phyloP scores from a whole-genome alignment of 2,888 invertebrate genomes.

The Rhynchonema sp. region DNA sequence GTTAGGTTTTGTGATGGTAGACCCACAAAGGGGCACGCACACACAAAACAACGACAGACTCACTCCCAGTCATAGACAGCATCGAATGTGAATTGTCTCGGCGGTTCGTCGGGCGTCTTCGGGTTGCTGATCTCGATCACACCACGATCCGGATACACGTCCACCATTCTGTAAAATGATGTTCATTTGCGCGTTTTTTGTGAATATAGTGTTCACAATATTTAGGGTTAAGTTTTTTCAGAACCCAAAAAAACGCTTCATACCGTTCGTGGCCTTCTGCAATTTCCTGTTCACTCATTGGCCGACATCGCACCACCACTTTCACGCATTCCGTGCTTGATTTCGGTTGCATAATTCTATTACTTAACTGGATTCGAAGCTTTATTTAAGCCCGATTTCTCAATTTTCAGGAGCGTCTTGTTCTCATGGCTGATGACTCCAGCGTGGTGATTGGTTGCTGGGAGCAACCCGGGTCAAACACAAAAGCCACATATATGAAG shows the following conservation, averaged over 20 bases:
- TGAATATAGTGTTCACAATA: neutral
- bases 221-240: conserved; percentile 8
- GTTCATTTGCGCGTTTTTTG: conserved; percentile 3
- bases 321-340: conserved; percentile 90
- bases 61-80: conserved; percentile 74
- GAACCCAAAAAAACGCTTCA: conserved; percentile 7
- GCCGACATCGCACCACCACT: conserved; percentile 88
- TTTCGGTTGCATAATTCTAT: too few species aligned
- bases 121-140: conserved; percentile 74
- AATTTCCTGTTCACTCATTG: conserved; percentile 69
- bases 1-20: neutral
- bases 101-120: conserved; percentile 41
- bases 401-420: too few species aligned
- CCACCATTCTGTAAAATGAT: conserved; percentile 43
- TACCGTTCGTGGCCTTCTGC: conserved; percentile 46
- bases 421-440: too few species aligned
- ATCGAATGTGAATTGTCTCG: conserved; percentile 87
- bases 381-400: too few species aligned
- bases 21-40: neutral
- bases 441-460: too few species aligned
- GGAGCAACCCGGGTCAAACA: too few species aligned
- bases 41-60: conserved; percentile 23
- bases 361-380: too few species aligned
- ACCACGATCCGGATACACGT: conserved; percentile 63
- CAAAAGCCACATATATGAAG: too few species aligned